A percentile compares a stretch with the other conserved stretches of the same genome.
phyloP scores from a whole-genome alignment of 2,888 invertebrate genomes.

The Reticulitermes lucifugus region DNA sequence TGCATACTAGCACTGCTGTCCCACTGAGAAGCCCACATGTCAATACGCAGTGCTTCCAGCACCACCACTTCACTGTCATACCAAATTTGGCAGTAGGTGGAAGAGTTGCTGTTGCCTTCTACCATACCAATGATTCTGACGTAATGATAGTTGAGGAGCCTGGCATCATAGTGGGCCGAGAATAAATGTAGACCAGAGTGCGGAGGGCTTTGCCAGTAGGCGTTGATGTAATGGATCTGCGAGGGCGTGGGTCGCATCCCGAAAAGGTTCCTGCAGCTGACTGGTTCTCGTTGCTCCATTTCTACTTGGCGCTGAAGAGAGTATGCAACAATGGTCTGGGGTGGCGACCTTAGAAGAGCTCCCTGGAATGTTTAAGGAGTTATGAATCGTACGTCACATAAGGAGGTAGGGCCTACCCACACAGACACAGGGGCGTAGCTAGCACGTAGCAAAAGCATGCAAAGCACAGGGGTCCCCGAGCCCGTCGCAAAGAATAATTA shows the following conservation, averaged over 20 bases:
- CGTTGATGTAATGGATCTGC: slow-evolving; percentile 43
- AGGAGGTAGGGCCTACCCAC: too few species aligned
- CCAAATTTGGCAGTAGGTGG: slow-evolving; percentile 70
- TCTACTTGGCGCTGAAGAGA: slow-evolving; percentile 69
- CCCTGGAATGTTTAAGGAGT: not conserved
- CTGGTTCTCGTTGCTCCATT: slow-evolving; percentile 65
- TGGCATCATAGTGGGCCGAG: slow-evolving; percentile 69
- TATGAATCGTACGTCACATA: too few species aligned
- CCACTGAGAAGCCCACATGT: slow-evolving; percentile 76
- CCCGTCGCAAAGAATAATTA: too few species aligned
- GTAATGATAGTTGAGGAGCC: slow-evolving; percentile 58
- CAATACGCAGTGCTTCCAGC: slow-evolving; percentile 69
- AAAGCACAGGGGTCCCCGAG: too few species aligned
- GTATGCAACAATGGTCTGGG: slow-evolving; percentile 69
- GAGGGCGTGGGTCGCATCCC: slow-evolving; percentile 25
- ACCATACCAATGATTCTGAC: slow-evolving; percentile 60
- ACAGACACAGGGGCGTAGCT: too few species aligned
- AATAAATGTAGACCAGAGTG: slow-evolving; percentile 66
- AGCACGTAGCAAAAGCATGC: too few species aligned
- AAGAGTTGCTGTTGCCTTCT: slow-evolving; percentile 61
- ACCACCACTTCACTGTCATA: slow-evolving; percentile 65
- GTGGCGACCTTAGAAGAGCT: slow-evolving; percentile 1
- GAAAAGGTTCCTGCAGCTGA: slow-evolving; percentile 59
- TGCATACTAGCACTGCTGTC: slow-evolving; percentile 59
- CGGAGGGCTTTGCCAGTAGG: slow-evolving; percentile 64